Conservation (phyloP, 2,113 vertebrate species). For the Pollimyrus isidori region DNA sequence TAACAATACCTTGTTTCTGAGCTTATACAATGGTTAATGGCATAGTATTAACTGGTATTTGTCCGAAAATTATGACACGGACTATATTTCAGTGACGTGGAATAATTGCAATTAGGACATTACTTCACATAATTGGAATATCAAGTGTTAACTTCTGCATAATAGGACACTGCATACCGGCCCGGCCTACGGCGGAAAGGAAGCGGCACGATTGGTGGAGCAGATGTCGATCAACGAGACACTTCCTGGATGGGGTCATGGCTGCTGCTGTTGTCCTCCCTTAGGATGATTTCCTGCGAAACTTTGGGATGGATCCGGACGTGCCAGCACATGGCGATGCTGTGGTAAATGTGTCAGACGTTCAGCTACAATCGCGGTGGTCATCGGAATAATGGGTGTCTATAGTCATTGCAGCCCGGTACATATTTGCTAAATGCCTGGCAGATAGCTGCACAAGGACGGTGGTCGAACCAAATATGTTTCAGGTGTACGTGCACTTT, state of each 20-base stretch:
- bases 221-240: not conserved
- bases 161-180: not conserved
- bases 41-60: not conserved
- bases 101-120: not conserved
- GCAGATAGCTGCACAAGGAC: not conserved
- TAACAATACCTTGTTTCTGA: not conserved
- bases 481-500: not conserved
- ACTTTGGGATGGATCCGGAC: not conserved
- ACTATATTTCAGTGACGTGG: not conserved
- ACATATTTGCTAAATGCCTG: not conserved
- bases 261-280: not conserved
- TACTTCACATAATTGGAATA: not conserved
- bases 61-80: not conserved
- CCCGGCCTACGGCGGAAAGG: not conserved
- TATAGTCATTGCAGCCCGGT: not conserved
- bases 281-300: constrained; percentile 4
- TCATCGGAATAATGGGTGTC: not conserved
- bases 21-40: not conserved
- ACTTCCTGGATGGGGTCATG: constrained; percentile 28
- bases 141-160: not conserved
- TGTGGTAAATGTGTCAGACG: constrained; percentile 10
- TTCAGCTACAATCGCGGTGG: not conserved
- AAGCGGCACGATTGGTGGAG: constrained; percentile 11
- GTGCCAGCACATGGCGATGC: not conserved
- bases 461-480: not conserved